Conservation (phyloP, 92 coral and sea anemone genomes). For the Muricea muricata region DNA sequence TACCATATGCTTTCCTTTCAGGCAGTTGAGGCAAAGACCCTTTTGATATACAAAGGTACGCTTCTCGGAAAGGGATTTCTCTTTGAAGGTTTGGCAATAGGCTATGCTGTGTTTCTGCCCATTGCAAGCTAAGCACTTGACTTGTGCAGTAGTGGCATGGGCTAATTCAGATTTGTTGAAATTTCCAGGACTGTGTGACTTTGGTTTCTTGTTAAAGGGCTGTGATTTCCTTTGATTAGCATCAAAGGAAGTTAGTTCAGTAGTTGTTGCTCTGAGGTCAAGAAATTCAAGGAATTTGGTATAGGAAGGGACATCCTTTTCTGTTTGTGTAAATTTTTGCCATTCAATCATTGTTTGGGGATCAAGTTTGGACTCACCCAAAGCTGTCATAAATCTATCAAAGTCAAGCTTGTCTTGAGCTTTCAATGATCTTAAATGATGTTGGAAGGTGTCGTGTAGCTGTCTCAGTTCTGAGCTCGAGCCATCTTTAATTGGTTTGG, state of each 20-base stretch:
- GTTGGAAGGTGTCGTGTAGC: slow-evolving; percentile 56
- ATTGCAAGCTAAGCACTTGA: too few relatives aligned
- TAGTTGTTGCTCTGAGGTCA: slow-evolving; percentile 59
- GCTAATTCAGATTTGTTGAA: too few relatives aligned
- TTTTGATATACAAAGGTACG: too few relatives aligned
- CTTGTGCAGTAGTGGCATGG: too few relatives aligned
- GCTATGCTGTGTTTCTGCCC: too few relatives aligned
- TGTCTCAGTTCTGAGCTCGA: slow-evolving; percentile 48
- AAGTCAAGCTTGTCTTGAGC: slow-evolving; percentile 57
- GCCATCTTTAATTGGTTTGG: slow-evolving; percentile 51
- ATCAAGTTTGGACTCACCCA: slow-evolving; percentile 33
- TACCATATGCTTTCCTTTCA: too few relatives aligned
- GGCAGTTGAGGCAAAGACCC: too few relatives aligned
- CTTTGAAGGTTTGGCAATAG: too few relatives aligned
- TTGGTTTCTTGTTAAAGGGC: too few relatives aligned
- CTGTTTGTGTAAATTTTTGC: slow-evolving; percentile 60
- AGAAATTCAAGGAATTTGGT: slow-evolving; percentile 58
- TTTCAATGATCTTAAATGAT: slow-evolving; percentile 52
- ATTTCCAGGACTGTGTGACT: too few relatives aligned
- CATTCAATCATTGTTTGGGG: slow-evolving; percentile 65
- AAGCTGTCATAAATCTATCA: slow-evolving; percentile 26
- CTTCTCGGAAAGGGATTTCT: too few relatives aligned
- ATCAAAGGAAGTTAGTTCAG: slow-evolving; percentile 44
- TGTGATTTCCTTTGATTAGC: slow-evolving; percentile 28
- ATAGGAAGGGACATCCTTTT: slow-evolving; percentile 39